phyloP scores from a whole-genome alignment of 2,888 invertebrate genomes.

The Polydrusus cervinus region DNA sequence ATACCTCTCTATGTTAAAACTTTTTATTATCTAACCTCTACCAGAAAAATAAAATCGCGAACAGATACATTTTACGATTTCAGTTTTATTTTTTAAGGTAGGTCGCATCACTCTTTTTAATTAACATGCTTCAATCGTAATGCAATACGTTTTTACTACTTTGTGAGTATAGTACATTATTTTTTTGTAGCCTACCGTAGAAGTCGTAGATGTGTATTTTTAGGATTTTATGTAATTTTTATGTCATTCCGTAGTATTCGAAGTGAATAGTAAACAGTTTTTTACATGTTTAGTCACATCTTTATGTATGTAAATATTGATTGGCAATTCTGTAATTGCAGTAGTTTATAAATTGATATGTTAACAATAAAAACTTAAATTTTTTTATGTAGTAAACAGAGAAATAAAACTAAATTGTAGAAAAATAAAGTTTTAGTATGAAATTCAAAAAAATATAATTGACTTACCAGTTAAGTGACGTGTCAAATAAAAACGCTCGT shows the following conservation, averaged over 20 bases:
- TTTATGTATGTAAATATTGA: not conserved
- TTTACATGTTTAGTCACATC: not conserved
- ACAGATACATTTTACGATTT: slow-evolving; percentile 20
- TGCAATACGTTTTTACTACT: slow-evolving; percentile 30
- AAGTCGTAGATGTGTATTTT: slow-evolving; percentile 34
- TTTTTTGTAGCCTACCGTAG: slow-evolving; percentile 25
- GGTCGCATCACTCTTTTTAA: slow-evolving; percentile 44
- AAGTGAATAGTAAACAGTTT: slow-evolving; percentile 5
- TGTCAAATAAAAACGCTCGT: too few relatives aligned
- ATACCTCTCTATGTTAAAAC: too few relatives aligned
- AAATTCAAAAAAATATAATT: too few relatives aligned
- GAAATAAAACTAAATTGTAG: too few relatives aligned
- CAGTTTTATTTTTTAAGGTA: slow-evolving; percentile 42
- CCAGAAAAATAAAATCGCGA: not conserved
- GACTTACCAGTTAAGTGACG: too few relatives aligned
- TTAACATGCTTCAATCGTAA: slow-evolving; percentile 35
- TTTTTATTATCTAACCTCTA: too few relatives aligned
- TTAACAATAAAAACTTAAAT: too few relatives aligned
- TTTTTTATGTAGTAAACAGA: too few relatives aligned
- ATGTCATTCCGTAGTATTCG: slow-evolving; percentile 6
- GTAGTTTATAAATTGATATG: too few relatives aligned
- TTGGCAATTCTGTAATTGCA: not conserved
- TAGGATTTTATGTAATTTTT: slow-evolving; percentile 43
- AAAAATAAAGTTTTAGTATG: too few relatives aligned
- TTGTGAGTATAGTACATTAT: slow-evolving; percentile 21